Evolutionary conservation across 92 coral and sea anemone species (phyloP).

Genomic region (Parazoanthus darwini): DNA sequence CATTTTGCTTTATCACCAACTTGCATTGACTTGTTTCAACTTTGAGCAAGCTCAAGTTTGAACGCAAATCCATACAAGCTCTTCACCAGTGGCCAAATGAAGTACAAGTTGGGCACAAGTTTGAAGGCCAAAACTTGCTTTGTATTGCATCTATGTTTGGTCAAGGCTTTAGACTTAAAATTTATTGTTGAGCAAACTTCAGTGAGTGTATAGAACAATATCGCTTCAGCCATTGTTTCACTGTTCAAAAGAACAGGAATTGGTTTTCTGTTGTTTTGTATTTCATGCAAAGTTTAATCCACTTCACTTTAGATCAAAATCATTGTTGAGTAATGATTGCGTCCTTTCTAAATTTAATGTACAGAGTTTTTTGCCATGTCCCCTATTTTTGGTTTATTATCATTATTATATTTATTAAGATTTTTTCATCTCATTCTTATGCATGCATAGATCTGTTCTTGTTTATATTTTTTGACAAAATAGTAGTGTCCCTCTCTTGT

Average conservation of each 20-base stretch:
- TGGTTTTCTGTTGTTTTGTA: too few relatives aligned
- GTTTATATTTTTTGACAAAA: conserved; percentile 1
- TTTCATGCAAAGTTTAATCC: too few relatives aligned
- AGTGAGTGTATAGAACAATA: too few relatives aligned
- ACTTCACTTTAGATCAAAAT: background rate
- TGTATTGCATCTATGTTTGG: too few relatives aligned
- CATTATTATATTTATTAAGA: background rate
- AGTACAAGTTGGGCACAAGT: too few relatives aligned
- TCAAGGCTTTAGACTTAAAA: too few relatives aligned
- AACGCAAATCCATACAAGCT: too few relatives aligned
- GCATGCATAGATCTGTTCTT: background rate
- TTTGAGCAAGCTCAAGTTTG: too few relatives aligned
- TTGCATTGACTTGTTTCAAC: too few relatives aligned
- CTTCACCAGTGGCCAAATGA: too few relatives aligned
- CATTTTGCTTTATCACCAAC: too few relatives aligned
- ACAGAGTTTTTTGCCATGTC: background rate
- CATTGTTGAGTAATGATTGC: background rate
- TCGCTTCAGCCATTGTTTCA: background rate
- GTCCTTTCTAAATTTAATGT: background rate
- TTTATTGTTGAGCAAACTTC: background rate
- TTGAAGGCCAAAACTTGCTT: too few relatives aligned
- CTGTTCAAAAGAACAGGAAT: background rate
- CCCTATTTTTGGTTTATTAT: background rate
- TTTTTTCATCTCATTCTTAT: background rate
- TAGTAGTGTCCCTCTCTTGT: background rate